Evolutionary conservation across 2,113 vertebrate species (phyloP).

Genomic region (Orientallactaga bullata): DNA sequence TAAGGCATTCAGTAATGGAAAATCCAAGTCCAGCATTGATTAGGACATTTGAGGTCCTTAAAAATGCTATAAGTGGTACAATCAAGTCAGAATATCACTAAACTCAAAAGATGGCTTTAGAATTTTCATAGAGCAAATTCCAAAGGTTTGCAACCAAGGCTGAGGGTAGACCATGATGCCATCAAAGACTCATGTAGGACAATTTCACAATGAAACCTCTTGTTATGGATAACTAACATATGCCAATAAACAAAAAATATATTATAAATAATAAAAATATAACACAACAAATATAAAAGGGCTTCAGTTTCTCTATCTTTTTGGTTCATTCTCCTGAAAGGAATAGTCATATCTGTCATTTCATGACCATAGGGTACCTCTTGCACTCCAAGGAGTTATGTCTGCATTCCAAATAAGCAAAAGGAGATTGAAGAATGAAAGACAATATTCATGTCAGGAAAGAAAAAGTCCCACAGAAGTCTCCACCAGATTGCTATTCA

Average conservation of each 20-base stretch:
- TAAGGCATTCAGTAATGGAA: neutral
- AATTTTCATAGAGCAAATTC: neutral
- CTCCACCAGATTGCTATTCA: neutral
- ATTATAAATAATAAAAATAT: no score
- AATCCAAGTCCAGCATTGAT: neutral
- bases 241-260: no score
- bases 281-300: no score
- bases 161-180: no score
- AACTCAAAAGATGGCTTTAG: slow-evolving; percentile 7
- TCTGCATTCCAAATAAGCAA: neutral
- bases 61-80: no score
- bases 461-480: neutral
- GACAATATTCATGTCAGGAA: neutral
- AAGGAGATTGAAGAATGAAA: neutral
- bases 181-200: no score
- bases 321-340: neutral
- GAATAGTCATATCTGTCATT: neutral
- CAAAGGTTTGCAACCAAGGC: neutral
- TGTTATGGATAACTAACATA: no score
- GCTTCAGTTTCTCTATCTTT: neutral
- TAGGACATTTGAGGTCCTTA: no score
- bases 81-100: no score
- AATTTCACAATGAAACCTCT: no score
- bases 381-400: neutral
- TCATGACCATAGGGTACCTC: neutral